Base-by-base conservation (phyloP, 2,888 invertebrate species). In the Macroteleia sp. region DNA sequence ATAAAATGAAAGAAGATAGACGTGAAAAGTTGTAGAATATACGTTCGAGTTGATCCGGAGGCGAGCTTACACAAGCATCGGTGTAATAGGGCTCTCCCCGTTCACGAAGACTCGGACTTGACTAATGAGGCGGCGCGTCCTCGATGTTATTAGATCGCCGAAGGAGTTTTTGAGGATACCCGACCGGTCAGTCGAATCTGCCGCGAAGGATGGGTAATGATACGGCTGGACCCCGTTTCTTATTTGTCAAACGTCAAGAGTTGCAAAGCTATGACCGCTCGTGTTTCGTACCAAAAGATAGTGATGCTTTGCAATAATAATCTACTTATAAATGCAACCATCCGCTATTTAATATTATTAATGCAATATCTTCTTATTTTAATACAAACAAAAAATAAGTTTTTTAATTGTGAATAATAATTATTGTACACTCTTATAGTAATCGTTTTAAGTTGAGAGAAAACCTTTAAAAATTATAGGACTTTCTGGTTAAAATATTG, bases 161-260 rank as follows among this genome's bases (percentile, higher is more conserved):
- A 88, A 90, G 89, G 87, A 90, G 88, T 91, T 91, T 90, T 91
- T 88, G 86, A 89, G 87, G 83, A 86, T 86, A 83, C 83, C 83
- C 83, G 83, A 82, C 83, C 79, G 84, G 79, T 81, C 80, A 81
- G 83, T 81, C 83, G 83, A 85, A 85, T 86, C 83, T 81, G 86
- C 87, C 86, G 86, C 89, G 88, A 88, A 88, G 90, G 89, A 88
- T 90, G 88, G 89, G 89, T 91, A 91, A 91, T 91, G 90, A 91
- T 90, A 91, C 89, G 88, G 86, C 88, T 89, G 88, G 88, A 87
- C 87, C 88, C 88, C 87, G 87, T 89, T 91, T 90, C 90, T 90
- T 91, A 91, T 91, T 91, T 91, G 91, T 91, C 91, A 91, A 90
- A 91, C 90, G 91, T 91, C 91, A 90, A 85, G 85, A 83, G 84